These are phyloP conservation scores for Drosophila sucinea DNA, from an alignment of 1,140 invertebrate species.

Conservation along the genomic window DNA sequence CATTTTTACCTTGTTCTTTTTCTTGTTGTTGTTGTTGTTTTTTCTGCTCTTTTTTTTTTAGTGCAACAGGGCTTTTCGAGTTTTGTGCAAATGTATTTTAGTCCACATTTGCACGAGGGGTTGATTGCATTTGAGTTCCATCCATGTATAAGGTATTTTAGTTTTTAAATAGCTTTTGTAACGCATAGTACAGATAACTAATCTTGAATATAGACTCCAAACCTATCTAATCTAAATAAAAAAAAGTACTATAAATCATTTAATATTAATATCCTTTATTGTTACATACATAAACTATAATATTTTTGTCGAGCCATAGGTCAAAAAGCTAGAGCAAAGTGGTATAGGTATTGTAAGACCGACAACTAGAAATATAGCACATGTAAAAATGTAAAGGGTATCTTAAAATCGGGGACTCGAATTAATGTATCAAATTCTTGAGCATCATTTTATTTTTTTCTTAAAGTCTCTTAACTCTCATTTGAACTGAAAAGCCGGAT, in stretches of 20 bases:
- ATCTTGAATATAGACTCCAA: too few species aligned
- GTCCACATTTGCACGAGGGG: slow-evolving; percentile 8
- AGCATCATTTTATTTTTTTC: not conserved
- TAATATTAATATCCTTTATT: too few species aligned
- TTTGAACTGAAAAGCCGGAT: slow-evolving; percentile 4
- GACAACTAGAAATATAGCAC: too few species aligned
- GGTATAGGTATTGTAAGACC: too few species aligned
- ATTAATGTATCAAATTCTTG: not conserved
- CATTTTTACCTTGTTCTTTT: slow-evolving; percentile 15
- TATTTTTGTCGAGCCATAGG: too few species aligned
- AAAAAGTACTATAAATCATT: too few species aligned
- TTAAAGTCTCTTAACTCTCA: not conserved
- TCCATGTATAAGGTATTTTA: not conserved
- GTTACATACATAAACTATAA: too few species aligned
- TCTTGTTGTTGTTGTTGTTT: not conserved
- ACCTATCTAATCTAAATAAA: too few species aligned
- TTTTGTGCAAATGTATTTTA: slow-evolving; percentile 7
- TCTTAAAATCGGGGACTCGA: not conserved
- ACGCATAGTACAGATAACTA: too few species aligned
- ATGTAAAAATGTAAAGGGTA: not conserved
- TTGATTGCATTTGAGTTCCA: not conserved
- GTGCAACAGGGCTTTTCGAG: not conserved
- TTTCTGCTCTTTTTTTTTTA: not conserved
- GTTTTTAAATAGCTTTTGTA: not conserved
- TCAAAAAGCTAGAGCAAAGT: too few species aligned